These are phyloP conservation scores for Ophonus ardosiacus DNA, from an alignment of 2,888 invertebrate species.

Conservation along the genomic window DNA sequence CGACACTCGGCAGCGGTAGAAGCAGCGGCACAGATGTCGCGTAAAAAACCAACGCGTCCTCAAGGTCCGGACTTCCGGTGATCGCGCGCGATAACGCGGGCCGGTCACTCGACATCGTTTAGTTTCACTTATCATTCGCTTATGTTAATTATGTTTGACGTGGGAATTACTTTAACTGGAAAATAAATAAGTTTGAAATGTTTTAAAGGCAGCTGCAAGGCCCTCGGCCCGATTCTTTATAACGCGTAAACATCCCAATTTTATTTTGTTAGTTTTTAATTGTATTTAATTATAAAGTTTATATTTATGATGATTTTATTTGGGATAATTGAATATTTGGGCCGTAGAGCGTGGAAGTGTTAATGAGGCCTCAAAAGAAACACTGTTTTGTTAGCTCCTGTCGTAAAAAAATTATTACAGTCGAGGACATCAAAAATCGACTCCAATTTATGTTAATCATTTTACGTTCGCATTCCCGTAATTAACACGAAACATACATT, in stretches of 20 bases:
- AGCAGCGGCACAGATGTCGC: conserved; percentile 18
- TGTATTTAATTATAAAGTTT: conserved; percentile 55
- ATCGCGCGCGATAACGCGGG: conserved; percentile 45
- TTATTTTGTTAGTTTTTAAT: conserved; percentile 50
- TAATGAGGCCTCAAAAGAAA: conserved; percentile 21
- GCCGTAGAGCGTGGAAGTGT: conserved; percentile 19
- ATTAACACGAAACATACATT: too few relatives aligned
- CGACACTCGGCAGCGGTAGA: background rate
- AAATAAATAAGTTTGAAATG: conserved; percentile 54
- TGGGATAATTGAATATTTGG: conserved; percentile 48
- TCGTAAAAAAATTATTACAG: background rate
- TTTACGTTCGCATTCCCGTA: too few relatives aligned
- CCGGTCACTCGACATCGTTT: conserved; percentile 58
- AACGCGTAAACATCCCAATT: conserved; percentile 51
- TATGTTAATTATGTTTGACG: conserved; percentile 63
- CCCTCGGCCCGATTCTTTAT: conserved; percentile 50
- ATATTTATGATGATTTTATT: conserved; percentile 53
- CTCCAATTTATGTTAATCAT: background rate
- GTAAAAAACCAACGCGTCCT: conserved; percentile 51
- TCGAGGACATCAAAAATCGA: background rate
- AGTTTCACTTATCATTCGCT: conserved; percentile 63
- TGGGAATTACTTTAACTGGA: conserved; percentile 63
- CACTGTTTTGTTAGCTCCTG: conserved; percentile 1
- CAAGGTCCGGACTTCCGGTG: conserved; percentile 61
- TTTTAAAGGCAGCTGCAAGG: conserved; percentile 41